Percentiles rank a stretch among this genome's conserved stretches.
Conservation (phyloP, 2,888 invertebrate species). For the Nematopogon swammerdamellus region DNA sequence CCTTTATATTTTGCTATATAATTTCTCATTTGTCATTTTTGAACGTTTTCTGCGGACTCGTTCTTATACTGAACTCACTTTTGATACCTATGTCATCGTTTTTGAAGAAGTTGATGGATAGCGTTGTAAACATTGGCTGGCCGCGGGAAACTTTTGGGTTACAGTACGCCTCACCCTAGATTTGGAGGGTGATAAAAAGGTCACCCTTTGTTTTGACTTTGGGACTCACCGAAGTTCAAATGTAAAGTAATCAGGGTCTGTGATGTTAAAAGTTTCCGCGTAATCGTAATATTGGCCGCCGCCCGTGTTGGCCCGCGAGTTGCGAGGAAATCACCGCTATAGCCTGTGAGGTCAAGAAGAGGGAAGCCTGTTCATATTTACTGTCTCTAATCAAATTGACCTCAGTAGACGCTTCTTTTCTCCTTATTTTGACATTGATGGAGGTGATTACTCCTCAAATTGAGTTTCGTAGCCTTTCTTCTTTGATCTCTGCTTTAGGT, state of each 20-base stretch:
- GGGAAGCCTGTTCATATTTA: too few species aligned
- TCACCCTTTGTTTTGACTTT: slow-evolving; percentile 8
- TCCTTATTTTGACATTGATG: background rate
- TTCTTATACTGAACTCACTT: too few species aligned
- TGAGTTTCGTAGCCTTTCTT: background rate
- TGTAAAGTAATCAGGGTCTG: background rate
- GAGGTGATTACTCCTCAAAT: background rate
- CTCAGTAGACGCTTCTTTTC: too few species aligned
- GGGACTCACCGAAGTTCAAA: background rate
- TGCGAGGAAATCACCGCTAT: too few species aligned
- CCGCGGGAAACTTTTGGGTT: slow-evolving; percentile 35
- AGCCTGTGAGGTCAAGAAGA: too few species aligned
- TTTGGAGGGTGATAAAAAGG: slow-evolving; percentile 22
- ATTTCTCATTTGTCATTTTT: too few species aligned
- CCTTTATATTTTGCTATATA: too few species aligned
- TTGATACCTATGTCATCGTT: slow-evolving; percentile 52
- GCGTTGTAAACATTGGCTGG: slow-evolving; percentile 36
- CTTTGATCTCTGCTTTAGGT: background rate
- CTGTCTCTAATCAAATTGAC: too few species aligned
- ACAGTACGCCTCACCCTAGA: slow-evolving; percentile 17
- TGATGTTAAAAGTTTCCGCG: too few species aligned
- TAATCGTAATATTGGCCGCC: too few species aligned
- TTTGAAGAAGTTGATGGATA: slow-evolving; percentile 34
- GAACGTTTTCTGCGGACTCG: too few species aligned
- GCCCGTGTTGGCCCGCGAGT: too few species aligned